phyloP scores from a whole-genome alignment of 2,797 vertebrate species.

The Microctenopoma stevenorrisi region DNA sequence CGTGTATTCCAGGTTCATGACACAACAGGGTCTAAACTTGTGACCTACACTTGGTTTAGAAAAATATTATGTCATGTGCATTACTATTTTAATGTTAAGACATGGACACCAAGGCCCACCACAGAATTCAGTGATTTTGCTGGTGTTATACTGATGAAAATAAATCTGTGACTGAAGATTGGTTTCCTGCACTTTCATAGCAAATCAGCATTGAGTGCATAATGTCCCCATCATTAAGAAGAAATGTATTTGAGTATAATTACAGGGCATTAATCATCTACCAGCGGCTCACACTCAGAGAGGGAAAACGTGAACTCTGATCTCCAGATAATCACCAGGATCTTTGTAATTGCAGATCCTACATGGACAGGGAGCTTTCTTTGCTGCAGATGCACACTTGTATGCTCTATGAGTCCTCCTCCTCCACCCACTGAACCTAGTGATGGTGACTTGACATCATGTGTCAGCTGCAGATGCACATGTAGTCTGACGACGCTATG shows the following conservation, averaged over 20 bases:
- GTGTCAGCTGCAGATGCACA: slow-evolving; percentile 62
- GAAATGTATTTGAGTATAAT: slow-evolving; percentile 65
- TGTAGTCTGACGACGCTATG: slow-evolving; percentile 26
- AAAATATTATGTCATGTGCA: not conserved
- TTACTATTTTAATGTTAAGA: slow-evolving; percentile 3
- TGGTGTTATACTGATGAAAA: slow-evolving; percentile 18
- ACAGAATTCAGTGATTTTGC: not conserved
- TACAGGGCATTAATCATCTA: slow-evolving; percentile 67
- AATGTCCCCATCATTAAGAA: slow-evolving; percentile 46
- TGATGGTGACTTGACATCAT: slow-evolving; percentile 40
- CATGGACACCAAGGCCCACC: not conserved
- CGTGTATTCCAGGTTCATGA: slow-evolving; percentile 12
- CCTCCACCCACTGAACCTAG: slow-evolving; percentile 26
- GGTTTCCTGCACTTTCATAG: slow-evolving; percentile 49
- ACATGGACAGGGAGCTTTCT: slow-evolving; percentile 57
- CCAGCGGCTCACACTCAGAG: slow-evolving; percentile 52
- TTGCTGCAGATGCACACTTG: slow-evolving; percentile 56
- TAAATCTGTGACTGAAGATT: slow-evolving; percentile 33
- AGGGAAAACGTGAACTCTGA: slow-evolving; percentile 51
- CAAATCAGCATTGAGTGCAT: slow-evolving; percentile 49
- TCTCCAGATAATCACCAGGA: slow-evolving; percentile 60
- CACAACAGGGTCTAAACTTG: not conserved
- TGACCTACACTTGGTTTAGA: not conserved
- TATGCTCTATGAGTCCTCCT: slow-evolving; percentile 25
- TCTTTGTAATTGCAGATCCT: slow-evolving; percentile 66